Conservation (phyloP, 2,113 vertebrate species). For the Callipepla squamata region DNA sequence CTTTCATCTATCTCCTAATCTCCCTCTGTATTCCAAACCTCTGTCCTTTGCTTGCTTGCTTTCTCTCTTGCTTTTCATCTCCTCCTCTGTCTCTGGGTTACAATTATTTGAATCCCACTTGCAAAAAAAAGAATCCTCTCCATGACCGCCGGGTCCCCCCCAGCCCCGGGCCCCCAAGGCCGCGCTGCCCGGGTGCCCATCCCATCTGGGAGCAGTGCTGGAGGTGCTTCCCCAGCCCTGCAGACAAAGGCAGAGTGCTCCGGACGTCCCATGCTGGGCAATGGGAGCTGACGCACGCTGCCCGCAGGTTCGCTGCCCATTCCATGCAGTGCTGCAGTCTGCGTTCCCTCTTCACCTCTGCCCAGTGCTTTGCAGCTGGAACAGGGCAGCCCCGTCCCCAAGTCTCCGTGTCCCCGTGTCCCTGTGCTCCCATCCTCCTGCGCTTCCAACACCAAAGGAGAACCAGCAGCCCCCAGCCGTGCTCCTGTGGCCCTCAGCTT, state of each 20-base stretch:
- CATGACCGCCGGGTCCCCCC: background rate
- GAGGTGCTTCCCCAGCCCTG: background rate
- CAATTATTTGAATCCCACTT: conserved; percentile 61
- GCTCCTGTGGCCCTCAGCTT: background rate
- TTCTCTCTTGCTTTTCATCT: conserved; percentile 66
- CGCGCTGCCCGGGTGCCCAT: background rate
- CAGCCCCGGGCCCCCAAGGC: background rate
- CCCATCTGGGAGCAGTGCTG: background rate
- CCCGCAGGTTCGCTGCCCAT: rapidly evolving
- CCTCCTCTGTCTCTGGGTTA: conserved; percentile 43
- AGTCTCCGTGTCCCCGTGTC: too few relatives aligned
- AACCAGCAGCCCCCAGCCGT: background rate
- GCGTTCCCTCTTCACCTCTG: background rate
- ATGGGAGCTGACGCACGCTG: background rate
- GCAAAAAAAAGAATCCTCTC: background rate
- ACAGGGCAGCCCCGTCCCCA: too few relatives aligned
- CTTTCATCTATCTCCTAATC: conserved; percentile 78
- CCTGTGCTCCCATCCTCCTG: too few relatives aligned
- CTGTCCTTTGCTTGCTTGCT: conserved; percentile 66
- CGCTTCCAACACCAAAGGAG: background rate
- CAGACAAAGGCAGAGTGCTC: background rate
- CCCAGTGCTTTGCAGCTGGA: too few relatives aligned
- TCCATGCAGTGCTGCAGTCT: rapidly evolving
- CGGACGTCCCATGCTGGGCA: rapidly evolving
- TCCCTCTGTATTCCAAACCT: conserved; percentile 52